Conservation (phyloP, 2,797 vertebrate genomes). For the Vultur gryphus region DNA sequence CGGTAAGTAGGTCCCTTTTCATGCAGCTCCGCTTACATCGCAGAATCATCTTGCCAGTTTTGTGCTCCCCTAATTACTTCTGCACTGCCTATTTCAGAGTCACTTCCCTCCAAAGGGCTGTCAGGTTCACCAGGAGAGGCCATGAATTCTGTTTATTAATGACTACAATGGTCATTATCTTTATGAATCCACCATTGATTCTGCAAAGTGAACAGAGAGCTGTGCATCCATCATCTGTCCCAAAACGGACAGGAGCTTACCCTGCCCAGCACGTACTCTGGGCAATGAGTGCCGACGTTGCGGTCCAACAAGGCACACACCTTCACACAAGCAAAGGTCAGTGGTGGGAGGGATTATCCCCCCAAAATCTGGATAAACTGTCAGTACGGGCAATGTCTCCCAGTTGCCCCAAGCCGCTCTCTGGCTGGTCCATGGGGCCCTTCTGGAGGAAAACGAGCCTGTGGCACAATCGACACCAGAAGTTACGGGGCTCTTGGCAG, state of each 20-base stretch:
- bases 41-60: not conserved
- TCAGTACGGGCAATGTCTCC: not conserved
- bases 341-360: not conserved
- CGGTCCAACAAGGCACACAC: not conserved
- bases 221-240: not conserved
- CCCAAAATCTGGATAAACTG: not conserved
- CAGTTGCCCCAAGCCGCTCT: not conserved
- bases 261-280: rapidly evolving
- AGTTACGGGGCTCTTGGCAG: not conserved
- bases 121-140: not conserved
- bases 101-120: not conserved
- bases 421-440: not conserved
- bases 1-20: not conserved
- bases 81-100: not conserved
- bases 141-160: not conserved
- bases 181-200: not conserved
- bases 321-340: not conserved
- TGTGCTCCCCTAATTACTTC: not conserved
- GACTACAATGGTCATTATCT: not conserved
- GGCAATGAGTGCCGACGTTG: rapidly evolving
- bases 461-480: not conserved
- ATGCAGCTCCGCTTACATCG: not conserved
- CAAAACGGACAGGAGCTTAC: not conserved
- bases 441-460: not conserved
- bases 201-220: not conserved